Percentiles rank a stretch among this genome's conserved stretches.
Evolutionary conservation across 1,140 invertebrate species (phyloP).

Genomic region (Carcinoscorpius rotundicauda): DNA sequence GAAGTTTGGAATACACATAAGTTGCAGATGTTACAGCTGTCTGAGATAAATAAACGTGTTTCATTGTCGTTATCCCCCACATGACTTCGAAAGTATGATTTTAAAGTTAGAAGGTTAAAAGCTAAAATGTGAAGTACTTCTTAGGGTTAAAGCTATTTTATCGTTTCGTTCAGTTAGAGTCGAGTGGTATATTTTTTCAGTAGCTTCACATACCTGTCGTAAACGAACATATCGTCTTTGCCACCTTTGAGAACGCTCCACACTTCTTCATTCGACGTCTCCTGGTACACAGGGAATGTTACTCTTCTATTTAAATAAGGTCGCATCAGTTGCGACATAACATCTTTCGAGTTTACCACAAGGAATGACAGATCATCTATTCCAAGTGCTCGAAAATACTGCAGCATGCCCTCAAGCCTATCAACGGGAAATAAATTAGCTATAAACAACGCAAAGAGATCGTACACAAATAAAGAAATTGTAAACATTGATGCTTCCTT

Average conservation of each 20-base stretch:
- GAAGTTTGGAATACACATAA: too few relatives aligned
- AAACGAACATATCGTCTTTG: constrained; percentile 32
- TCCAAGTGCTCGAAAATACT: constrained; percentile 15
- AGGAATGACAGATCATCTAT: constrained; percentile 28
- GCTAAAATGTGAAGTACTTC: too few relatives aligned
- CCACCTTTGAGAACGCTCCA: constrained; percentile 27
- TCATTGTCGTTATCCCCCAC: too few relatives aligned
- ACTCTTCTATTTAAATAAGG: constrained; percentile 21
- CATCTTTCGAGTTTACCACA: constrained; percentile 27
- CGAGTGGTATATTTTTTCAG: too few relatives aligned
- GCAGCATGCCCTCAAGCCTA: constrained; percentile 25
- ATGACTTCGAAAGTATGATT: too few relatives aligned
- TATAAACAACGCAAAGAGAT: neutral
- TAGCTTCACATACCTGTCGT: constrained; percentile 27
- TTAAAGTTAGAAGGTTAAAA: too few relatives aligned
- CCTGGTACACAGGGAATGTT: constrained; percentile 30
- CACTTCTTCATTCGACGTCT: constrained; percentile 24
- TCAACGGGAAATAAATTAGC: constrained; percentile 8
- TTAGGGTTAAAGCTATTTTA: too few relatives aligned
- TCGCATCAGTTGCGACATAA: constrained; percentile 12
- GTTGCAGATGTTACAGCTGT: too few relatives aligned
- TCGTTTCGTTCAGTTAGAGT: too few relatives aligned
- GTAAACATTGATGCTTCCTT: too few relatives aligned
- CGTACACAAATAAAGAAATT: too few relatives aligned
- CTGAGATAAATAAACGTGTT: too few relatives aligned